These are phyloP conservation scores for Proterorhinus semilunaris DNA, from an alignment of 2,113 vertebrate species.

Conservation along the genomic window DNA sequence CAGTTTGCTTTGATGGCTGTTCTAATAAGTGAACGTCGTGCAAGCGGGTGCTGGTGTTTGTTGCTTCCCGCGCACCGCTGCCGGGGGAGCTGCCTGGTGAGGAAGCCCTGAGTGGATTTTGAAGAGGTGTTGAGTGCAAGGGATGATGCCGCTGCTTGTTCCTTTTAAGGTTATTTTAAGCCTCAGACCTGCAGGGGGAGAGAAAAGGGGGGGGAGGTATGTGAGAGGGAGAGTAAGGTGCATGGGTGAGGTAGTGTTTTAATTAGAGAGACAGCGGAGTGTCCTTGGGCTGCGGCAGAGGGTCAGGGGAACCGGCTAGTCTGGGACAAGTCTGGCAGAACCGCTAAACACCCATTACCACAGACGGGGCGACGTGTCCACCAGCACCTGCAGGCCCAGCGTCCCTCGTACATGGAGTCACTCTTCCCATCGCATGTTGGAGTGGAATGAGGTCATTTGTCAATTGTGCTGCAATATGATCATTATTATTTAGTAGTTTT, in stretches of 20 bases:
- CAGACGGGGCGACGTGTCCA: constrained; percentile 50
- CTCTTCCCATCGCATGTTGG: neutral
- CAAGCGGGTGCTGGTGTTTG: constrained; percentile 41
- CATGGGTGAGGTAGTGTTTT: constrained; percentile 66
- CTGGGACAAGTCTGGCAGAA: constrained; percentile 67
- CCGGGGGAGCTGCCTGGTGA: constrained; percentile 54
- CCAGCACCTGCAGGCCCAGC: neutral
- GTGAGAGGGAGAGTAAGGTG: constrained; percentile 28
- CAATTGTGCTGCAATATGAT: no score
- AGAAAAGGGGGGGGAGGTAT: constrained; percentile 6
- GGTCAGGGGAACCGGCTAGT: constrained; percentile 69
- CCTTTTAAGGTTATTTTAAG: constrained; percentile 75
- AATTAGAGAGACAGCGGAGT: constrained; percentile 75
- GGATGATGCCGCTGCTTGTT: constrained; percentile 65
- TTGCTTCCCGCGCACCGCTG: constrained; percentile 50
- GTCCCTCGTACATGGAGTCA: neutral
- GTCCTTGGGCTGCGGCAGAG: constrained; percentile 74
- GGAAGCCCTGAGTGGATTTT: constrained; percentile 64
- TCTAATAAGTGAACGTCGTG: constrained; percentile 30
- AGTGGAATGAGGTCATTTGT: no score
- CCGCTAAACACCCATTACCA: constrained; percentile 74
- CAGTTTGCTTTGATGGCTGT: constrained; percentile 28
- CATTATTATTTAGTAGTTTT: no score
- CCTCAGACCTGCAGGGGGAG: constrained; percentile 61
- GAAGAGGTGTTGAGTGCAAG: constrained; percentile 69